Evolutionary conservation across 2,113 vertebrate genomes (phyloP), one percentile per base, ranked within the genome.

Genomic region (Trogon surrucura): DNA sequence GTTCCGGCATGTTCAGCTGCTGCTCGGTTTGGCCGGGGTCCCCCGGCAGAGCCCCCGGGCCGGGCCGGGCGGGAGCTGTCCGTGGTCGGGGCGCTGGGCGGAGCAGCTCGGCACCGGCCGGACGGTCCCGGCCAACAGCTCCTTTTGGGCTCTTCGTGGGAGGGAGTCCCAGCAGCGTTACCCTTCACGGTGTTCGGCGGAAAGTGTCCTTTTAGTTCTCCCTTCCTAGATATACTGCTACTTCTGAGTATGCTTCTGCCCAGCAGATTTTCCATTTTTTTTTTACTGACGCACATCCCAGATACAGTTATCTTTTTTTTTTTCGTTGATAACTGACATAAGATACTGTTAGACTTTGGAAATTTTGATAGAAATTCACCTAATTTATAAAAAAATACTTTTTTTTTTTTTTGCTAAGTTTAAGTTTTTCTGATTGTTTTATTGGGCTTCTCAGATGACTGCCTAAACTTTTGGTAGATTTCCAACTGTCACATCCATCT

Each of bases 401-500:
- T 41, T 41, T 29, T 70, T 29, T 70, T 8, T 62, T 60, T 85
- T 78, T 77, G 36, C 51, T 19, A 88, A 82, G 29, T 88, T 82
- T 69, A 73, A 61, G 29, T 23, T 82, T 80, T 71, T 64, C 22
- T 27, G 17, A 41, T n/a, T 77, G 19, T 80, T 88, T 88, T 80
- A 74, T 82, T 65, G 54, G 86, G 34, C 47, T 87, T 84, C 77
- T 79, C 75, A 89, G 58, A 85, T 86, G 65, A 48, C 61, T 93
- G 34, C 16, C 80, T 81, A 19, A 45, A 47, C n/a, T 87, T 79
- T 6, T 85, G 87, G 58, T 91, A 94, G 93, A 91, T 95, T 94
- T 94, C 78, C 93, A 95, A 70, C 73, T 92, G 92, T 91, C 50
- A 30, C 66, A 89, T 85, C 91, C 94, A 95, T 96, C 94, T 97